Base-by-base conservation (phyloP, 1,140 invertebrate genomes). In the Adelges cooleyi region DNA sequence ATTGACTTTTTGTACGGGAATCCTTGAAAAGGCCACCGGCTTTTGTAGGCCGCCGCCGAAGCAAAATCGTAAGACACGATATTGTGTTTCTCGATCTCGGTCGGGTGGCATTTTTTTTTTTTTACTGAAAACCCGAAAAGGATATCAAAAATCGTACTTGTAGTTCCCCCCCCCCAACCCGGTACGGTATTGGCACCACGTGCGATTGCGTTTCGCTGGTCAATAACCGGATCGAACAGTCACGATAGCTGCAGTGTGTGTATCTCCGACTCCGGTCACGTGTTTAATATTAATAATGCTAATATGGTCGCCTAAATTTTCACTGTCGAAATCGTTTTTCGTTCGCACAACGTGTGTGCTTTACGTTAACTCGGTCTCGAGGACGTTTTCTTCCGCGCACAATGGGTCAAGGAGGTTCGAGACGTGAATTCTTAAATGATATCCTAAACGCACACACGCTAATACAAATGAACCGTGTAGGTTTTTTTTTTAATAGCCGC, bases 221-320 rank as follows among this genome's bases (percentile, higher is more conserved):
- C 54, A 59, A 59, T 44, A 44, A 59, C 54, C 54, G 54, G 40
- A 59, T 59, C n/a, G n/a, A n/a, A n/a, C 54, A 49, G 46, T 49
- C 29, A 33, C 29, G 29, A 33, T 6, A 33, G 29, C 29, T 33
- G 29, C 29, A 33, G 5, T 10, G 1, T 29, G 1, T 10, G 15
- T 8, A 22, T 49, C 20, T 23, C 3, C 17, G 2, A 5, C 2
- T 27, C 25, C 10, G 2, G 23, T 49, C 48, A 25, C 48, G 48
- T 49, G 3, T 18, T 9, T 20, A 46, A 46, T 20, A 46, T 20
- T 18, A 46, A 1, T 9, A 46, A 20, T 46, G 18, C 44, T 20
- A 46, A n/a, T n/a, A 33, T 33, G 11, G 11, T 33, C 29, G 29
- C 11, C 29, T 11, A 33, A 33, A 33, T 33, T 33, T 33, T 33